Base-by-base conservation (phyloP, 2,797 vertebrate species). In the Simalia tracyae region DNA sequence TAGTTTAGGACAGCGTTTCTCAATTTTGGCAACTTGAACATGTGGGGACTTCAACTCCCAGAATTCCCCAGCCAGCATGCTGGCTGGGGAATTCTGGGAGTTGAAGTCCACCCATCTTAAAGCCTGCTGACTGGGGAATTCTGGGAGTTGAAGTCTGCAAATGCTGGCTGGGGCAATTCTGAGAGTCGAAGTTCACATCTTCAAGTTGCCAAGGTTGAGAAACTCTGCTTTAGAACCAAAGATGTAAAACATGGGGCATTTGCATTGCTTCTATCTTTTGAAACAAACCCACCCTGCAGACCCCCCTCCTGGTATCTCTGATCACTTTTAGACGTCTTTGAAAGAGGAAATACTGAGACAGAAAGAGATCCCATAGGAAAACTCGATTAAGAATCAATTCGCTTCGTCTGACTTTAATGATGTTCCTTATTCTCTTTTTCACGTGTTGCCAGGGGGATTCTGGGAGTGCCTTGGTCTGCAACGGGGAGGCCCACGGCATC, bases 401-500 rank as follows among this genome's bases (percentile, higher is more conserved):
- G 64, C 26, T 66, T 66, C n/a, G 1, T 14, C 28, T 14, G 28
- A 66, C 64, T 66, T 66, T 66, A 26, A 66, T 11, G 12, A n/a
- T 66, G n/a, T 54, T 7, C 50, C 8, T 54, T 54, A 54, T 54
- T 54, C 64, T 54, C 9, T 8, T 86, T n/a, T 22, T 4, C 46
- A 11, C 57, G 8, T 0, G 2, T 8, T 31, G 28, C 11, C 60
- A 96, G 96, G 96, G 96, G 0, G 96, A 97, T 91, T 96, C 96
- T 0, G 96, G 96, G 0, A 96, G 96, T 10, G 96, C 96, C 0
- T 56, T 96, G 89, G 57, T 97, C 24, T 97, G 96, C 94, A 89
- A 92, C 0, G 94, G 94, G 2, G 76, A 92, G 8, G 54, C 95
- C 14, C 95, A 96, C 0, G 96, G 96, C 0, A 93, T 97, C 0